A percentile compares a stretch with the other conserved stretches of the same genome.
These are phyloP conservation scores for Florisuga fusca DNA, from an alignment of 2,797 vertebrate genomes.

Conservation along the genomic window DNA sequence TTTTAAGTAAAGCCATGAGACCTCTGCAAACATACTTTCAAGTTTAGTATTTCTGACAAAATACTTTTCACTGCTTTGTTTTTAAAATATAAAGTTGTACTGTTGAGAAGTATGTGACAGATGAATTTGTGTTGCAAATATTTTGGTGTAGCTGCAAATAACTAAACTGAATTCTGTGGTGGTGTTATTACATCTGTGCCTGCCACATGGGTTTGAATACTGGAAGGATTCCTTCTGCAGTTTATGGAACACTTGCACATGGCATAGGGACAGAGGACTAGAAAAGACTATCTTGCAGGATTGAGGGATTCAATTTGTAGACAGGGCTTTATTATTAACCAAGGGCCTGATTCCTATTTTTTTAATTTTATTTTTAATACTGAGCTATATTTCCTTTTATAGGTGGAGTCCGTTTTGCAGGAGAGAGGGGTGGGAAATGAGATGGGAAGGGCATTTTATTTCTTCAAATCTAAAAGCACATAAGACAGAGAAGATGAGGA, in stretches of 20 bases:
- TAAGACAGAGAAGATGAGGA: not conserved
- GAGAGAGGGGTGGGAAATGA: not conserved
- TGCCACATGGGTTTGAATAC: conserved; percentile 43
- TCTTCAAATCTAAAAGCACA: not conserved
- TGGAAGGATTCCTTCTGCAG: conserved; percentile 15
- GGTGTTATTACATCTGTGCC: conserved; percentile 42
- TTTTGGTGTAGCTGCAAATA: not conserved
- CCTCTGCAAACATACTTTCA: not conserved
- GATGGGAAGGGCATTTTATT: not conserved
- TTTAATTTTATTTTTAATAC: not conserved
- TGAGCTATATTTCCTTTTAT: not conserved
- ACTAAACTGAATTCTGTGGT: conserved; percentile 17
- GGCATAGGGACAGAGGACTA: not conserved
- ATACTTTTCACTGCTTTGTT: not conserved
- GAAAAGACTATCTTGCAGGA: not conserved
- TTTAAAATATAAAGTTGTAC: not conserved
- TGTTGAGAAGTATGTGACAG: not conserved
- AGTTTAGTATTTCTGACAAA: not conserved
- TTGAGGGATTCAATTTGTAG: not conserved
- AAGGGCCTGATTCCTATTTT: not conserved
- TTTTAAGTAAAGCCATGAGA: not conserved
- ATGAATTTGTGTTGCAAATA: not conserved
- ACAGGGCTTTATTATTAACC: not conserved
- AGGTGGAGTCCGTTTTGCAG: not conserved
- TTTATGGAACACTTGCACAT: not conserved